These are phyloP conservation scores for Cecidostiba fungosa DNA, from an alignment of 2,888 invertebrate genomes.

Conservation along the genomic window DNA sequence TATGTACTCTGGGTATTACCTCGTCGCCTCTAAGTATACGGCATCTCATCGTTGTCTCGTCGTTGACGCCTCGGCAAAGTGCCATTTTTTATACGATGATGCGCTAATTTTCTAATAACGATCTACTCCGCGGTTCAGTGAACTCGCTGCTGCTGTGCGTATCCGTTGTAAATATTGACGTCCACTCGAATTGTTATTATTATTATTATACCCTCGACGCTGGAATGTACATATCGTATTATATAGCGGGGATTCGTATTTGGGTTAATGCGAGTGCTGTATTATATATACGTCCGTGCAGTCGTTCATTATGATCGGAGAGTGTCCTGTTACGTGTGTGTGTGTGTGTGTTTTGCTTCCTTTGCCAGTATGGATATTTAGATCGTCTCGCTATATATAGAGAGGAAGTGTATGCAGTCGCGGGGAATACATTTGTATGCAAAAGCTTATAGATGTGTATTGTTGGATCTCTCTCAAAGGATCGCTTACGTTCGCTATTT, in stretches of 20 bases:
- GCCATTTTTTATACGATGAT: constrained; percentile 34
- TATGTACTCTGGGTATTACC: background rate
- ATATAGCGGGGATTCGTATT: background rate
- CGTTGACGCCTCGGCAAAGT: constrained; percentile 25
- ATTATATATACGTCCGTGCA: background rate
- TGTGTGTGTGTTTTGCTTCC: too few species aligned
- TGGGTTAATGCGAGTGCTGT: background rate
- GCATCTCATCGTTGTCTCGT: background rate
- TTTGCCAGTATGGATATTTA: background rate
- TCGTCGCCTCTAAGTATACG: background rate
- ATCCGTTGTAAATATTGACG: too few species aligned
- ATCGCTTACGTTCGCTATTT: background rate
- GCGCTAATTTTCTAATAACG: constrained; percentile 51
- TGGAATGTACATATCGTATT: background rate
- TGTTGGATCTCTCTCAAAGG: constrained; percentile 6
- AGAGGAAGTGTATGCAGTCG: background rate
- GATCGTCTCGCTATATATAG: background rate
- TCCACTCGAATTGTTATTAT: too few species aligned
- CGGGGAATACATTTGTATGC: constrained; percentile 6
- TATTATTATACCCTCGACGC: too few species aligned
- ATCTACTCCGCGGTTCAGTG: constrained; percentile 36
- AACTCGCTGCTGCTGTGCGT: background rate
- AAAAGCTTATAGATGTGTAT: background rate
- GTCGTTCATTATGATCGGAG: background rate
- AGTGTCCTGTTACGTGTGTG: too few species aligned